phyloP scores from a whole-genome alignment of 1,140 invertebrate genomes.

The Whitmania pigra region DNA sequence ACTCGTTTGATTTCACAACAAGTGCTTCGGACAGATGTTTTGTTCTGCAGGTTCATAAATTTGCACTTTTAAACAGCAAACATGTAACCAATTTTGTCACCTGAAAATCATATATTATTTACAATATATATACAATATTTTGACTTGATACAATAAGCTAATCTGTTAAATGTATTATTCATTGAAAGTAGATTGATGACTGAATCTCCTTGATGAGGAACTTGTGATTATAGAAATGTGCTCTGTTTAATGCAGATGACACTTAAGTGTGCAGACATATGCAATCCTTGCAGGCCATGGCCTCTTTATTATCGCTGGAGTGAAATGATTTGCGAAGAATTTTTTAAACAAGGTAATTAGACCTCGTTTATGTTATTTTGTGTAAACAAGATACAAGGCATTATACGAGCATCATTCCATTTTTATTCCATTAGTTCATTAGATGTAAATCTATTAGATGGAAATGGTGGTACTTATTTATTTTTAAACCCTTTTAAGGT shows the following conservation, averaged over 20 bases:
- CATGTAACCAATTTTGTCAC: not conserved
- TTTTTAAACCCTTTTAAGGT: too few relatives aligned
- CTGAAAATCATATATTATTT: not conserved
- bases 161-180: not conserved
- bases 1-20: too few relatives aligned
- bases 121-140: too few relatives aligned
- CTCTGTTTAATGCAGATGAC: constrained; percentile 52
- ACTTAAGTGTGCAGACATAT: constrained; percentile 81
- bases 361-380: too few relatives aligned
- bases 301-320: constrained; percentile 72
- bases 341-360: constrained; percentile 65
- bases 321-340: constrained; percentile 78
- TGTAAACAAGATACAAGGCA: too few relatives aligned
- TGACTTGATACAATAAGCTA: not conserved
- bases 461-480: too few relatives aligned
- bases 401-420: too few relatives aligned
- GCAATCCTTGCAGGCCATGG: constrained; percentile 79
- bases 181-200: not conserved
- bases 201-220: not conserved
- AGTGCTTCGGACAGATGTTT: too few relatives aligned
- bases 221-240: not conserved
- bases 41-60: too few relatives aligned
- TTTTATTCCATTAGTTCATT: too few relatives aligned
- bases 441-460: too few relatives aligned
- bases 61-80: too few relatives aligned